Conservation (phyloP, 2,888 invertebrate genomes). For the Ochropacha duplaris region DNA sequence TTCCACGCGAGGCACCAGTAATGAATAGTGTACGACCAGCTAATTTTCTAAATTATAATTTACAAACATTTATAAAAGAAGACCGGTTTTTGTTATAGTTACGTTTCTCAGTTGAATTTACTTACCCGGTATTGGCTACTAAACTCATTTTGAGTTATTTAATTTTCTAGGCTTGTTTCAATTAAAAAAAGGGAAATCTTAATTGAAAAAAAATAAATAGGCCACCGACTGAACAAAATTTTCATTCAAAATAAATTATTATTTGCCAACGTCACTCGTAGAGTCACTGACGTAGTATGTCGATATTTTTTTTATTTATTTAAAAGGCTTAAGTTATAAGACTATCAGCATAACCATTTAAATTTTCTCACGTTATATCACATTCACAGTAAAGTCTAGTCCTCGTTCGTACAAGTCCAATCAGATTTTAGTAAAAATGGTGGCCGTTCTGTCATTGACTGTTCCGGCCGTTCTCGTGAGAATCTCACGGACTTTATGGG, state of each 20-base stretch:
- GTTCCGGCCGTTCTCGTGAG: too few relatives aligned
- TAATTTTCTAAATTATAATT: slow-evolving; percentile 68
- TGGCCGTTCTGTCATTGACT: too few relatives aligned
- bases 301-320: too few relatives aligned
- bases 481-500: too few relatives aligned
- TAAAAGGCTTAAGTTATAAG: too few relatives aligned
- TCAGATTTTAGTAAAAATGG: too few relatives aligned
- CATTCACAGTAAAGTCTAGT: too few relatives aligned
- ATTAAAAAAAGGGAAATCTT: background rate
- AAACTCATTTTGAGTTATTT: slow-evolving; percentile 65
- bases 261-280: slow-evolving; percentile 1
- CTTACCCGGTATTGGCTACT: slow-evolving; percentile 79
- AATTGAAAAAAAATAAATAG: background rate
- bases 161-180: slow-evolving; percentile 5
- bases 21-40: slow-evolving; percentile 96
- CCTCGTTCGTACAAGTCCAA: too few relatives aligned
- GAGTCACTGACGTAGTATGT: too few relatives aligned
- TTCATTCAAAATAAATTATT: slow-evolving; percentile 2
- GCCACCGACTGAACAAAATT: slow-evolving; percentile 8
- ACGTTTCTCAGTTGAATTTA: slow-evolving; percentile 12
- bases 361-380: too few relatives aligned
- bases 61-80: slow-evolving; percentile 16
- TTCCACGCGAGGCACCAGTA: slow-evolving; percentile 97
- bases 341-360: too few relatives aligned
- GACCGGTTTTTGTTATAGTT: slow-evolving; percentile 2